Evolutionary conservation across 1,140 invertebrate genomes (phyloP).

Genomic region (Drosophila rufa): DNA sequence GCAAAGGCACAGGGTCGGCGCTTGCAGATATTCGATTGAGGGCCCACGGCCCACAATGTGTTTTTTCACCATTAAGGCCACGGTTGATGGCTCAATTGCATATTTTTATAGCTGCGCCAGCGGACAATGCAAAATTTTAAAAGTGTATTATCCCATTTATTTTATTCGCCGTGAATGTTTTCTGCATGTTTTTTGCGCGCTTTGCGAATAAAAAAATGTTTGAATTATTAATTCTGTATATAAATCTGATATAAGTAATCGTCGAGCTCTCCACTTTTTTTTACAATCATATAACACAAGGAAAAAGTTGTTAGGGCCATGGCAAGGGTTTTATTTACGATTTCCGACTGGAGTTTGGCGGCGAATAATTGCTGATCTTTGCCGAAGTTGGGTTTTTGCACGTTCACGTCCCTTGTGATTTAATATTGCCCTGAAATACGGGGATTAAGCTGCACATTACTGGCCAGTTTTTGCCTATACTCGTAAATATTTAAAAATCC

Average conservation of each 20-base stretch:
- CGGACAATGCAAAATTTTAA: slow-evolving; percentile 29
- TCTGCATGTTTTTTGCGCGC: neutral
- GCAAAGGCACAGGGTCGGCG: neutral
- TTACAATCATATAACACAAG: slow-evolving; percentile 2
- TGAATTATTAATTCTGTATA: slow-evolving; percentile 38
- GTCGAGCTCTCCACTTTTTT: slow-evolving; percentile 24
- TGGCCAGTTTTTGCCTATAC: too few relatives aligned
- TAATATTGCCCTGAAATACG: neutral
- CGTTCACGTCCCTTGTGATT: neutral
- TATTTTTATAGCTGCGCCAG: slow-evolving; percentile 34
- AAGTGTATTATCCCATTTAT: slow-evolving; percentile 45
- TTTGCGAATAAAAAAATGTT: slow-evolving; percentile 18
- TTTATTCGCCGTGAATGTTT: neutral
- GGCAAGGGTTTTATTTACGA: slow-evolving; percentile 5
- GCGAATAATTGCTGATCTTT: slow-evolving; percentile 35
- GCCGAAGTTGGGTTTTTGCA: neutral
- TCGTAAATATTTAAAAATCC: too few relatives aligned
- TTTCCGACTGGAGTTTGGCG: slow-evolving; percentile 6
- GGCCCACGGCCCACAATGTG: slow-evolving; percentile 9
- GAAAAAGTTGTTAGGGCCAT: neutral
- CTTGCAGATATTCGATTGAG: slow-evolving; percentile 3
- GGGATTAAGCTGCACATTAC: too few relatives aligned
- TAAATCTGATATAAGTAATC: slow-evolving; percentile 50
- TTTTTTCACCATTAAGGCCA: slow-evolving; percentile 32
- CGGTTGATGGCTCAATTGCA: slow-evolving; percentile 36